Evolutionary conservation across 2,113 vertebrate genomes (phyloP).

Genomic region (Alouatta palliata): DNA sequence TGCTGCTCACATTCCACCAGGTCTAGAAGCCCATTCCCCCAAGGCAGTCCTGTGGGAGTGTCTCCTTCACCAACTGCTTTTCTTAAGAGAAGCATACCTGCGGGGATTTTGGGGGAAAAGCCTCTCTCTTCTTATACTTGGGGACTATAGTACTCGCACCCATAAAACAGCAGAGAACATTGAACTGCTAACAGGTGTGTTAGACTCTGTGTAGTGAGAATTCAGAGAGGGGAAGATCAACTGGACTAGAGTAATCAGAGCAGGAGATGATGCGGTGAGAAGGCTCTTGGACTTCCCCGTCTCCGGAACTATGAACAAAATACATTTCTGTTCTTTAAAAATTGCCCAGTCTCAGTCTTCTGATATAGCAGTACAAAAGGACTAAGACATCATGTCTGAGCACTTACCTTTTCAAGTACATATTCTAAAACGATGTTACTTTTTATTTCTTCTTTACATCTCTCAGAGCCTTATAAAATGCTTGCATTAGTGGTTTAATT

Average conservation of each 20-base stretch:
- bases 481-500: neutral
- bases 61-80: neutral
- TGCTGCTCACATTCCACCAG: neutral
- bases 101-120: neutral
- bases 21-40: neutral
- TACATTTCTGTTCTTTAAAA: neutral
- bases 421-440: neutral
- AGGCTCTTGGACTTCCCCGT: neutral
- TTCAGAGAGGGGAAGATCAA: neutral
- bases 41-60: neutral
- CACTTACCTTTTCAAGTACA: neutral
- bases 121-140: neutral
- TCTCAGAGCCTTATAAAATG: neutral
- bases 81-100: neutral
- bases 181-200: neutral
- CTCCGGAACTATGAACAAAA: neutral
- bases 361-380: neutral
- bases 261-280: neutral
- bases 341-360: neutral
- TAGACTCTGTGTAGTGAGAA: neutral
- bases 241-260: neutral
- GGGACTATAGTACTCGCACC: neutral
- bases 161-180: neutral
- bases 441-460: constrained; percentile 2
- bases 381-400: neutral